Conservation (phyloP, 2,888 invertebrate genomes). For the Rhopalosiphum nymphaeae region DNA sequence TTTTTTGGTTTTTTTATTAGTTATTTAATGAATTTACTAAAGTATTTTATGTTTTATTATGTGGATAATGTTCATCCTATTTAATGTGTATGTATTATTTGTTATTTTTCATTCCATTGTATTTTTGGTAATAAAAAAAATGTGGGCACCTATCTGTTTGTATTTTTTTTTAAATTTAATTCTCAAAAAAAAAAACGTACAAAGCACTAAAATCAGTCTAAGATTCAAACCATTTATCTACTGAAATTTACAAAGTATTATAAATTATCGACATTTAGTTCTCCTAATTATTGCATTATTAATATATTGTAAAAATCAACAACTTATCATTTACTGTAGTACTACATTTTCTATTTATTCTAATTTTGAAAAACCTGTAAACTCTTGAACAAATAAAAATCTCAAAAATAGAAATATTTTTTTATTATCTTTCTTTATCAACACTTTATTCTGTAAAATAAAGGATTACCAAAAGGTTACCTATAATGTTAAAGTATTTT, state of each 20-base stretch:
- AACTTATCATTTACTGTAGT: not conserved
- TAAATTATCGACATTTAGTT: too few relatives aligned
- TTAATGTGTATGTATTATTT: slow-evolving; percentile 60
- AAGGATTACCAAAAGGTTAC: not conserved
- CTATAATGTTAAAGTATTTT: not conserved
- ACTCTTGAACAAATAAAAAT: too few relatives aligned
- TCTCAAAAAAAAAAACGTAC: not conserved
- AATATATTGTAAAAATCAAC: too few relatives aligned
- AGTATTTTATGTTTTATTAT: slow-evolving; percentile 46
- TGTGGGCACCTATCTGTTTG: not conserved
- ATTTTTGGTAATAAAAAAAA: slow-evolving; percentile 59
- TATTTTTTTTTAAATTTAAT: not conserved
- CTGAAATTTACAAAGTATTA: too few relatives aligned
- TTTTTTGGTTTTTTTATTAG: slow-evolving; percentile 59
- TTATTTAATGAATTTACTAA: slow-evolving; percentile 47
- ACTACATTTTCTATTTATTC: too few relatives aligned
- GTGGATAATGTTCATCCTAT: slow-evolving; percentile 45
- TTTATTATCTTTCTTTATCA: too few relatives aligned
- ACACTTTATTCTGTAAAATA: not conserved
- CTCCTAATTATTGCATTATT: too few relatives aligned
- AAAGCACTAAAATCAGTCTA: too few relatives aligned
- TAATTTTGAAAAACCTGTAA: too few relatives aligned
- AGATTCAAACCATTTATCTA: too few relatives aligned
- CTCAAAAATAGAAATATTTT: too few relatives aligned
- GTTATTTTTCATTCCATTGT: slow-evolving; percentile 64